phyloP scores from a whole-genome alignment of 2,113 vertebrate genomes.

The Amphiprion ocellaris region DNA sequence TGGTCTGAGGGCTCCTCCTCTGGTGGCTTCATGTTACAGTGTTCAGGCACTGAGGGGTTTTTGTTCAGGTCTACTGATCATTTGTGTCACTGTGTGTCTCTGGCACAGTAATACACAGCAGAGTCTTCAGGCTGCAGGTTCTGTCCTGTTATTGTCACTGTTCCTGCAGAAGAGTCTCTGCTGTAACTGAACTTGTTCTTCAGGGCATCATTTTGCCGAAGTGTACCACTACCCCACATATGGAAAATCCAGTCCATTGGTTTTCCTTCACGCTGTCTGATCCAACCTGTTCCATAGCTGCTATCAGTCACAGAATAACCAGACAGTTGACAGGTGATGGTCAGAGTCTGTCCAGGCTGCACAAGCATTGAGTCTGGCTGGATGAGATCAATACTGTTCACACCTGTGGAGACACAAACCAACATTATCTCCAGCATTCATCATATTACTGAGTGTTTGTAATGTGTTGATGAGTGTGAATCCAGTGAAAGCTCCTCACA shows the following conservation, averaged over 20 bases:
- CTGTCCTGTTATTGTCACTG: slow-evolving; percentile 33
- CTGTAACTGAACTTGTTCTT: slow-evolving; percentile 47
- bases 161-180: slow-evolving; percentile 29
- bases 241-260: slow-evolving; percentile 52
- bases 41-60: not conserved
- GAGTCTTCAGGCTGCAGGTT: slow-evolving; percentile 18
- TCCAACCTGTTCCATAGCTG: slow-evolving; percentile 15
- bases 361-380: slow-evolving; percentile 5
- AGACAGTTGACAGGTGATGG: slow-evolving; percentile 47
- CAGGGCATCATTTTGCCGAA: slow-evolving; percentile 50
- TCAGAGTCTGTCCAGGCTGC: slow-evolving; percentile 38
- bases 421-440: no score
- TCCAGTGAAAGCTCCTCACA: not conserved
- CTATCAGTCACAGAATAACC: slow-evolving; percentile 45
- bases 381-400: slow-evolving; percentile 10
- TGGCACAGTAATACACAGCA: slow-evolving; percentile 42
- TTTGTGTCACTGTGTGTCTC: slow-evolving; percentile 5
- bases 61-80: not conserved
- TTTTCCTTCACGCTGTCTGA: slow-evolving; percentile 67
- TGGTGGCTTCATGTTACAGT: no score
- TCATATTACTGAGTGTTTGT: no score
- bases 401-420: slow-evolving; percentile 8
- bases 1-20: no score
- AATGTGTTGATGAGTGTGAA: no score
- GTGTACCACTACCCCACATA: no score